Percentiles rank a stretch among this genome's conserved stretches.
Evolutionary conservation across 2,113 vertebrate genomes (phyloP).

Genomic region (Oreochromis aureus): DNA sequence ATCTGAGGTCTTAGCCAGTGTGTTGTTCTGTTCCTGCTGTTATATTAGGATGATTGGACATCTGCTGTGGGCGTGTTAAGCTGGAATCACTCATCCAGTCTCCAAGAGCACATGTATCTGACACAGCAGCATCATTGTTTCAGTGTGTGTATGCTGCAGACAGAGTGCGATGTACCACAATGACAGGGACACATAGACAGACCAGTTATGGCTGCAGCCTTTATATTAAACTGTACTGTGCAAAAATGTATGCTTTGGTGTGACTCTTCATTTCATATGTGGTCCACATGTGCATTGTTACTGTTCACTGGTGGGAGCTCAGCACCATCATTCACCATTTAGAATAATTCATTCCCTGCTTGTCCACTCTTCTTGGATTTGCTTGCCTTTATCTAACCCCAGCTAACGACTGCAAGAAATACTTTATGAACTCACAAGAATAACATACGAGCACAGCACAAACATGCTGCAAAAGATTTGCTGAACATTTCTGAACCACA

Average conservation of each 20-base stretch:
- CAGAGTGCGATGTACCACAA: neutral
- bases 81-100: slow-evolving; percentile 42
- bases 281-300: neutral
- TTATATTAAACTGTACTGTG: neutral
- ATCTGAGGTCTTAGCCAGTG: slow-evolving; percentile 40
- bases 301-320: slow-evolving; percentile 52
- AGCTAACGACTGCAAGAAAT: slow-evolving; percentile 58
- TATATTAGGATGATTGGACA: slow-evolving; percentile 71
- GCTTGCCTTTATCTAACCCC: slow-evolving; percentile 59
- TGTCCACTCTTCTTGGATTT: slow-evolving; percentile 76
- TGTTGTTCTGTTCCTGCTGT: slow-evolving; percentile 62
- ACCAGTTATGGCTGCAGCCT: neutral
- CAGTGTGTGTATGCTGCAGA: neutral
- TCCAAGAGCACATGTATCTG: slow-evolving; percentile 38
- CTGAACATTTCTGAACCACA: slow-evolving; percentile 71
- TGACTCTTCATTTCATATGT: neutral
- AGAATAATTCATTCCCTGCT: slow-evolving; percentile 79
- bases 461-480: slow-evolving; percentile 35
- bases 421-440: slow-evolving; percentile 72
- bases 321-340: slow-evolving; percentile 82
- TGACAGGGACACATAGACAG: neutral
- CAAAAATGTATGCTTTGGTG: neutral
- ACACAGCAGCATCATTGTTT: neutral
- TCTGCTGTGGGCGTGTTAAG: slow-evolving; percentile 54
- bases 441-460: slow-evolving; percentile 31